A percentile compares a stretch with the other conserved stretches of the same genome.
phyloP scores from a whole-genome alignment of 2,113 vertebrate genomes.

The Pogona vitticeps region DNA sequence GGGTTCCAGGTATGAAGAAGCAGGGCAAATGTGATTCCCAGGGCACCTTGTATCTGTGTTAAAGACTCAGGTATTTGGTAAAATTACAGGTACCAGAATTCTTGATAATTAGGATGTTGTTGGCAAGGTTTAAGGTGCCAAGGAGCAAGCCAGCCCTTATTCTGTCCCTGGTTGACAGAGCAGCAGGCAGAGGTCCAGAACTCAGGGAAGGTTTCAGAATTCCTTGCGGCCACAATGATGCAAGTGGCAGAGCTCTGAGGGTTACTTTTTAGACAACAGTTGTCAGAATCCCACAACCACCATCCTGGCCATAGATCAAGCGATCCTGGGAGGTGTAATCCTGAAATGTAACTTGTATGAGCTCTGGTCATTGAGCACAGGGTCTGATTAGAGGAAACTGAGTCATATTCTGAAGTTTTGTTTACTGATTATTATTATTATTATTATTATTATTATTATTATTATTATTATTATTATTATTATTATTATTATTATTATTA shows the following conservation, averaged over 20 bases:
- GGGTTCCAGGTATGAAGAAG: not conserved
- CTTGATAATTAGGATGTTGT: not conserved
- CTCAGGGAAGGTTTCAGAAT: not conserved
- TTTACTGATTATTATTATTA: not conserved
- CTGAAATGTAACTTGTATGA: no score
- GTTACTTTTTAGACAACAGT: no score
- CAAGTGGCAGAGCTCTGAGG: no score
- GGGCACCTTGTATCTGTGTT: not conserved
- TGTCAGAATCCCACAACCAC: no score
- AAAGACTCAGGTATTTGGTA: not conserved
- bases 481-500: no score
- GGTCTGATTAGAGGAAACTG: not conserved
- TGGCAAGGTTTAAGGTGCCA: not conserved
- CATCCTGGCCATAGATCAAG: not conserved
- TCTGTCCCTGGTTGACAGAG: not conserved
- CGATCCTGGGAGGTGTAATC: no score
- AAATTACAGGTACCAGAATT: not conserved
- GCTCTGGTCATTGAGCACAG: no score
- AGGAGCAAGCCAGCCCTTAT: not conserved
- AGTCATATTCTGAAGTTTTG: not conserved
- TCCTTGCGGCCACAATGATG: not conserved
- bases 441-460: no score
- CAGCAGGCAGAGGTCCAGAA: not conserved
- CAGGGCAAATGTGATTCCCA: no score
- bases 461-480: no score